These are phyloP conservation scores for Neomorphus geoffroyi DNA, from an alignment of 2,797 vertebrate genomes.

Conservation along the genomic window DNA sequence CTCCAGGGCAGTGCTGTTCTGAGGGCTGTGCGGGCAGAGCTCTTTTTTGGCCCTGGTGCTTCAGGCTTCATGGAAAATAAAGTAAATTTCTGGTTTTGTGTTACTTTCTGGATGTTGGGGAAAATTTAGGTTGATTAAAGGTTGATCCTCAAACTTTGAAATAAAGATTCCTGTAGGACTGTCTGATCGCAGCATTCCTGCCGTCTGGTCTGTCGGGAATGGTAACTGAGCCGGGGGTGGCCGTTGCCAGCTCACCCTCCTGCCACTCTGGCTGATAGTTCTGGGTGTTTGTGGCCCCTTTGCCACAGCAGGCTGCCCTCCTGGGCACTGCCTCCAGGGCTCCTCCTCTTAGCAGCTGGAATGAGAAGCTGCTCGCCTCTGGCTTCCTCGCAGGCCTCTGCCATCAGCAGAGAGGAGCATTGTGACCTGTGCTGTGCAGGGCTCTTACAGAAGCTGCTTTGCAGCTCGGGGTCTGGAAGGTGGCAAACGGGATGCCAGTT, in stretches of 20 bases:
- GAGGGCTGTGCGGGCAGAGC: neutral
- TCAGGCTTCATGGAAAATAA: neutral
- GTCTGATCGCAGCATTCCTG: neutral
- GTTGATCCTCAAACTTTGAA: neutral
- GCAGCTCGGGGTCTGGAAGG: neutral
- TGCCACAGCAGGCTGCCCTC: no score
- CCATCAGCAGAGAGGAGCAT: fast-evolving
- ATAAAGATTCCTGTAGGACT: neutral
- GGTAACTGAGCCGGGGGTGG: neutral
- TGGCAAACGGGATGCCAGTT: neutral
- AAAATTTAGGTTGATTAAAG: neutral
- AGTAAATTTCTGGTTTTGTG: neutral
- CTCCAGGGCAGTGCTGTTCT: neutral
- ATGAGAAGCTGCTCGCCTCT: neutral
- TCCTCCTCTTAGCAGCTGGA: neutral
- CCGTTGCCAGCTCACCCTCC: neutral
- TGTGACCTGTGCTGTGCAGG: neutral
- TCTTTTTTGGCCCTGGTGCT: neutral
- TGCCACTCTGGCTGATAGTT: neutral
- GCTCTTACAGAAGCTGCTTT: neutral
- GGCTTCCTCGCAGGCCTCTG: neutral
- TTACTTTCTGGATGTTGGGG: neutral
- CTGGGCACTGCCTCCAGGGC: neutral
- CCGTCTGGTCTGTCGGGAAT: neutral
- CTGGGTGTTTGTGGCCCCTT: neutral